These are phyloP conservation scores for Drosophila bocki DNA, from an alignment of 1,140 invertebrate species.

Conservation along the genomic window DNA sequence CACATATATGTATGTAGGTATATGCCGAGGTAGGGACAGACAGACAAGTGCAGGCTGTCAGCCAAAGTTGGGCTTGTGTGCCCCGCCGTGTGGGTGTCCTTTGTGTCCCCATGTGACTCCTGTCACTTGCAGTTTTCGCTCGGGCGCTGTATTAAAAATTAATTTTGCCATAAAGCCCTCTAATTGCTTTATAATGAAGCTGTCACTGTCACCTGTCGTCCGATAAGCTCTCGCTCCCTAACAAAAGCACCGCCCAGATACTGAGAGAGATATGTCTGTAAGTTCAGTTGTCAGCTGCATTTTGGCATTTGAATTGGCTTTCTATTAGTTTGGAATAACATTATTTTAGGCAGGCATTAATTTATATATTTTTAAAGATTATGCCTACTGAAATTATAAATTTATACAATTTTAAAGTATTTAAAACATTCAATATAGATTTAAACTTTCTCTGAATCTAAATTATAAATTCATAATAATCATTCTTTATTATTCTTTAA, in stretches of 20 bases:
- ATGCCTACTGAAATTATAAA: not conserved
- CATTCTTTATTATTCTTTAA: not conserved
- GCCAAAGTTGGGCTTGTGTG: conserved; percentile 28
- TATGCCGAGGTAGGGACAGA: conserved; percentile 18
- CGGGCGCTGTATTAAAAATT: conserved; percentile 73
- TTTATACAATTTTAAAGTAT: too few relatives aligned
- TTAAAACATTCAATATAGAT: too few relatives aligned
- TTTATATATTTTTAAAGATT: not conserved
- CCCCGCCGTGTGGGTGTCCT: conserved; percentile 42
- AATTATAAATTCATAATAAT: too few relatives aligned
- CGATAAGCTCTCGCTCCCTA: conserved; percentile 64
- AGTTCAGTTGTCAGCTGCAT: conserved; percentile 30
- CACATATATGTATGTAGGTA: not conserved
- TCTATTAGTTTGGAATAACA: not conserved
- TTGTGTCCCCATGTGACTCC: conserved; percentile 62
- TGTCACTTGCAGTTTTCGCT: conserved; percentile 75
- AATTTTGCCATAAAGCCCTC: conserved; percentile 59
- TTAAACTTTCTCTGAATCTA: too few relatives aligned
- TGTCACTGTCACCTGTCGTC: conserved; percentile 80
- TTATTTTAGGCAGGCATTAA: too few relatives aligned
- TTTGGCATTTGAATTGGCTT: conserved; percentile 8
- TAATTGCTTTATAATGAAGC: conserved; percentile 83
- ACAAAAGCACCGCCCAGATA: conserved; percentile 30
- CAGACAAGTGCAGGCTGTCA: conserved; percentile 47
- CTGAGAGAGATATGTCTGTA: not conserved